Conservation (phyloP, 1,140 invertebrate genomes). For the Lepidurus arcticus region DNA sequence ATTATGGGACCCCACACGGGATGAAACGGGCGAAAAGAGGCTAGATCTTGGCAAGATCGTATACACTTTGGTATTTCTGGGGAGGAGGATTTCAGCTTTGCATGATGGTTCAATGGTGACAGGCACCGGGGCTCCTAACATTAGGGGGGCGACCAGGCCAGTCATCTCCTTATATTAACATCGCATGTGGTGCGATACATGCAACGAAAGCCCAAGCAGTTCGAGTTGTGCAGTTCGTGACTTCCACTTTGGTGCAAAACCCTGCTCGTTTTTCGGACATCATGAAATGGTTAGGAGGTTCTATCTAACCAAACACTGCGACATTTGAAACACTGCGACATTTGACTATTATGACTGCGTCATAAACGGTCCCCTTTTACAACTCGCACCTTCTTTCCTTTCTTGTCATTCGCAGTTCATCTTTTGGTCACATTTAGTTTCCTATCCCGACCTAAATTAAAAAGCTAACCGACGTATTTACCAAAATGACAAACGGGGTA, state of each 20-base stretch:
- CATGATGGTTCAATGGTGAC: no score
- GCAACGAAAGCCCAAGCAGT: neutral
- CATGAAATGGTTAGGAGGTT: neutral
- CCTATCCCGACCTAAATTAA: no score
- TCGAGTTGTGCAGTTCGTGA: neutral
- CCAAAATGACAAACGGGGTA: no score
- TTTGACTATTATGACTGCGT: neutral
- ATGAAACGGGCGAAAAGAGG: neutral
- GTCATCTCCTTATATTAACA: neutral
- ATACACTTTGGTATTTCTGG: no score
- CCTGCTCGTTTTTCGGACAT: neutral
- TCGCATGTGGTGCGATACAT: neutral
- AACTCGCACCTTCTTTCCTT: neutral
- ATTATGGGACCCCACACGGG: neutral
- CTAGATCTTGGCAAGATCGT: neutral
- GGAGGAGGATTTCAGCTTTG: no score
- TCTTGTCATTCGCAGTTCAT: neutral
- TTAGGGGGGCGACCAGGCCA: no score
- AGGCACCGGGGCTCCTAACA: no score
- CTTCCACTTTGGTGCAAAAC: neutral
- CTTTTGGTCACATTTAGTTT: no score
- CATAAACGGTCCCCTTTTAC: conserved; percentile 2
- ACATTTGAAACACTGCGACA: neutral
- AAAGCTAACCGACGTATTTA: no score
- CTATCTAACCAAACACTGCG: neutral